Evolutionary conservation across 2,888 invertebrate genomes (phyloP).

Genomic region (Axea sp.): DNA sequence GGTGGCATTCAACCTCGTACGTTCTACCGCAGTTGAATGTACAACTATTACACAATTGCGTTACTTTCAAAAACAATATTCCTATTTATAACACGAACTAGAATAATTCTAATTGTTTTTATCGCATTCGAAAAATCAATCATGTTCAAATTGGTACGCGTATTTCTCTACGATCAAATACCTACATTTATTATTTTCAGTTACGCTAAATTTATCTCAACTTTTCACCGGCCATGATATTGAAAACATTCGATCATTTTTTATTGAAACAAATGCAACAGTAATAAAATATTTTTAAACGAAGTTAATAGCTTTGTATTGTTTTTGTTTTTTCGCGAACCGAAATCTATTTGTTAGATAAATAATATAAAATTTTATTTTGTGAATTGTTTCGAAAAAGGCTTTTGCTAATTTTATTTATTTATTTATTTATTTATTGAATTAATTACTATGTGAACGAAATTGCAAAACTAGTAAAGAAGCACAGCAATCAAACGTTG

Average conservation of each 20-base stretch:
- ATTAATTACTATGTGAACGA: neutral
- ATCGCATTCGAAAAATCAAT: neutral
- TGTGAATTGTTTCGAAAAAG: no score
- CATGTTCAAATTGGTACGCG: neutral
- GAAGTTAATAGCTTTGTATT: neutral
- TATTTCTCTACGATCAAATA: neutral
- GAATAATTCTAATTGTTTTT: slow-evolving; percentile 8
- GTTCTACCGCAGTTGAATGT: slow-evolving; percentile 47
- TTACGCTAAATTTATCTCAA: slow-evolving; percentile 6
- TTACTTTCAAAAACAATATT: slow-evolving; percentile 43
- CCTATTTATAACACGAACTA: slow-evolving; percentile 22
- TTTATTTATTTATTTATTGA: no score
- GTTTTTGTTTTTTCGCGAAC: neutral
- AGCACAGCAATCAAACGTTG: neutral
- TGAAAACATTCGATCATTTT: slow-evolving; percentile 14
- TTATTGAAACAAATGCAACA: slow-evolving; percentile 7
- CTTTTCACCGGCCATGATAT: slow-evolving; percentile 4
- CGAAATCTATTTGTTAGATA: neutral
- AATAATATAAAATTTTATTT: no score
- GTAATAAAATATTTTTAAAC: slow-evolving; percentile 6
- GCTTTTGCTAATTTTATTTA: no score
- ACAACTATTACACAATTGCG: slow-evolving; percentile 51
- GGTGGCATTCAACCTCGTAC: slow-evolving; percentile 49
- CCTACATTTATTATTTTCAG: slow-evolving; percentile 5
- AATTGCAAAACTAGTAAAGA: no score